Base-by-base conservation (phyloP, 2,797 vertebrate species). In the Philypnodon macrostomus region DNA sequence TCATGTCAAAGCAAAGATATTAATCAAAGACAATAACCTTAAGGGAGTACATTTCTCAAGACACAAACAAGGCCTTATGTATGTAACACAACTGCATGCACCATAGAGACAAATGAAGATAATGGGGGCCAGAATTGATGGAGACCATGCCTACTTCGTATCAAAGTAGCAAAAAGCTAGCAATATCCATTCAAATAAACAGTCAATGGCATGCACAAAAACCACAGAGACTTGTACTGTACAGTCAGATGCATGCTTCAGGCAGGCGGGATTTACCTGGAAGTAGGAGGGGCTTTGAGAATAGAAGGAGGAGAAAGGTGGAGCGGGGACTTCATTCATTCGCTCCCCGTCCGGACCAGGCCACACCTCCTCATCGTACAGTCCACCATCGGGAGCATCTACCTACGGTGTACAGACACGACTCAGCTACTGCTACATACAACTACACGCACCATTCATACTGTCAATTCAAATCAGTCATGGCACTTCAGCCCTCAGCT, bases 281-380 rank as follows among this genome's bases (percentile, higher is more conserved):
- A 85, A 81, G 74, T 86, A 74, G 64, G 82, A n/a, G 63, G 83
- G 79, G 79, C 80, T 86, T 65, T 85, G 86, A 2, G 87, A 80
- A 77, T 88, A 91, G 58, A 90, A 82, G 42, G 86, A 86, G 50
- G 85, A 86, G 77, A 89, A 90, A 58, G 86, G 77, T 3, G 86
- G 86, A 59, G 78, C 80, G 32, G 72, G 82, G 24, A 81, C 81
- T 40, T 89, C 87, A 30, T 80, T 86, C 50, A 71, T 69, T 71
- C 85, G 85, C 75, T 85, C 85, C 53, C 78, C 73, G 60, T 82
- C 75, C 48, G 58, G 67, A n/a, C 80, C 74, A 80, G 85, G 69
- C 73, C 87, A 85, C 16, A 63, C 73, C 67, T 85, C 88, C 2
- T 88, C 87, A 59, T 79, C 78, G 73, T 66, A 89, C 39, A 82